Evolutionary conservation across 1,140 invertebrate genomes (phyloP), one percentile per base, ranked within the genome.

Genomic region (Cheumatopsyche charites): DNA sequence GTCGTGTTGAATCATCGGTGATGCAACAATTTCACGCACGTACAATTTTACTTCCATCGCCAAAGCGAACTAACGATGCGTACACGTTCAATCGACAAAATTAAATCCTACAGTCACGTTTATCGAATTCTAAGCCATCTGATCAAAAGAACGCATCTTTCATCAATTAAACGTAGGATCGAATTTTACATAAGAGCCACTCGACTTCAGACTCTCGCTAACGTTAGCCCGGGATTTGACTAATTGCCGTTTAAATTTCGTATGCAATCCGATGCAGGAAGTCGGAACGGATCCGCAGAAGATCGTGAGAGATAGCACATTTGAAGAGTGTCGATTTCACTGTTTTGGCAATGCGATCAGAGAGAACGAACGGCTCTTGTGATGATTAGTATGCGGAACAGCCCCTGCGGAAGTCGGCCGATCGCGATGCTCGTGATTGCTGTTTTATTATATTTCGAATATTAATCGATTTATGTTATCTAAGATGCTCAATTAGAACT

Each of bases 361-460:
- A n/a, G 6, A 26, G 19, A 36, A 63, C n/a, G 62, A 63, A 36
- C 25, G 55, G 23, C 21, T 9, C 23, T 58, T 19, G 11, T 17
- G 43, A 55, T 55, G 49, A 68, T 68, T 68, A 68, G 42, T 41
- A 68, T 68, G 66, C 66, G 66, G 66, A 68, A 68, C 47, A 15
- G 47, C 66, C 49, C 29, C 49, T 45, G 36, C 62, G 62, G 23
- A 58, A 25, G 23, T 58, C 55, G 55, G 23, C 17, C 55, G 55
- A 58, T 58, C 21, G 23, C 55, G 55, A 58, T 26, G 55, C 11
- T 15, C 47, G 11, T 19, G 55, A 25, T 58, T 25, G 9, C 55
- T 3, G 29, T 9, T 36, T 36, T 9, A 36, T n/a, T n/a, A n/a
- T n/a, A n/a, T 36, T 36, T 26, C 23, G 29, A 55, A 47, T 68